Conservation (phyloP, 1,140 invertebrate genomes). For the Drosophila takahashii region DNA sequence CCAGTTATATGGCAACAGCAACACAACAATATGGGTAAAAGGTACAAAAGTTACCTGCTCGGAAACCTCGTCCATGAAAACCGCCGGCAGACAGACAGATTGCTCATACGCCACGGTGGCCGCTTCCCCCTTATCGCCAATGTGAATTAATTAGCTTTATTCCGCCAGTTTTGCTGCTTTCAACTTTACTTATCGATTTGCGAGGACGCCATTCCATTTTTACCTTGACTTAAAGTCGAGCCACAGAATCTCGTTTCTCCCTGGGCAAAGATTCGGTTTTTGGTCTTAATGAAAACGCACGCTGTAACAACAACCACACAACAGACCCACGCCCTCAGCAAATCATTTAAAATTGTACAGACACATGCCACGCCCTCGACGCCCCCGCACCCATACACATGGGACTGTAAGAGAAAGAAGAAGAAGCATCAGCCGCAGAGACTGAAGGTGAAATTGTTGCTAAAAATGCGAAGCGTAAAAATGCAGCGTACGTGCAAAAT, state of each 20-base stretch:
- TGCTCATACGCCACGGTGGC: conserved; percentile 44
- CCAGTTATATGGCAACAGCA: conserved; percentile 3
- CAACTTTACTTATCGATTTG: conserved; percentile 56
- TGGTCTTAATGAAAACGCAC: conserved; percentile 62
- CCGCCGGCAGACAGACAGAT: conserved; percentile 28
- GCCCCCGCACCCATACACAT: conserved; percentile 7
- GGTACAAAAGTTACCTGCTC: conserved; percentile 12
- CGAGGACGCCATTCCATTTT: background rate
- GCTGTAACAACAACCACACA: conserved; percentile 14
- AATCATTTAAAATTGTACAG: conserved; percentile 78
- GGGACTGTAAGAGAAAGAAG: conserved; percentile 10
- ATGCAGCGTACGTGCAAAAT: conserved; percentile 79
- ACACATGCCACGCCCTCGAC: conserved; percentile 40
- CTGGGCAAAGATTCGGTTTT: conserved; percentile 22
- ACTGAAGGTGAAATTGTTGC: conserved; percentile 58
- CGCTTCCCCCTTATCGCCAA: background rate
- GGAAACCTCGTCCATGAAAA: conserved; percentile 25
- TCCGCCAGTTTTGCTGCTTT: conserved; percentile 43
- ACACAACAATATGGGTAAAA: background rate
- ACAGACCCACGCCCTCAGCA: conserved; percentile 21
- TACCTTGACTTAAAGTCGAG: conserved; percentile 41
- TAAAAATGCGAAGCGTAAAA: conserved; percentile 67
- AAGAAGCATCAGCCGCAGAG: conserved; percentile 20
- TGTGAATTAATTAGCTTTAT: conserved; percentile 72
- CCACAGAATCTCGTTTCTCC: conserved; percentile 23